These are phyloP conservation scores for Enteromius mattozi DNA, from an alignment of 2,797 vertebrate genomes.

Conservation along the genomic window DNA sequence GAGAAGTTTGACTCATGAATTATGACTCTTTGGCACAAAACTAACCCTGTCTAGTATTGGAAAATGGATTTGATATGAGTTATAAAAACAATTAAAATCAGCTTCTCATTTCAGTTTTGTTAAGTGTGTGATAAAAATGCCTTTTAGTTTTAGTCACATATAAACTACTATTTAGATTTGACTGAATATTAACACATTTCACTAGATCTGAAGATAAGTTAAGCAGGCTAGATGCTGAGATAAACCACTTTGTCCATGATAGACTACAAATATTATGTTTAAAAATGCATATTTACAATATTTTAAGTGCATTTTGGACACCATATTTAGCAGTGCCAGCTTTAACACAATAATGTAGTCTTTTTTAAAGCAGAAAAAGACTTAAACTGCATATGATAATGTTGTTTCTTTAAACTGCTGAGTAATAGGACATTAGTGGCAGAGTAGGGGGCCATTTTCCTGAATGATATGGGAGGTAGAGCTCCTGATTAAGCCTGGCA, in stretches of 20 bases:
- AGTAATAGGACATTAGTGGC: constrained; percentile 17
- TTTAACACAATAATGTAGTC: background rate
- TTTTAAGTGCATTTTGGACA: background rate
- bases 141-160: background rate
- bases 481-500: constrained; percentile 21
- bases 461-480: constrained; percentile 13
- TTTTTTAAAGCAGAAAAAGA: background rate
- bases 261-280: too few species aligned
- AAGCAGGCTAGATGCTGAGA: background rate
- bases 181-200: background rate
- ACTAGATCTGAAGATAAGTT: background rate
- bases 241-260: background rate
- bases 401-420: constrained; percentile 22
- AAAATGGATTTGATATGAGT: background rate
- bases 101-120: background rate
- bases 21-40: background rate
- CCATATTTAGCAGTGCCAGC: background rate
- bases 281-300: background rate
- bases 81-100: background rate
- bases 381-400: constrained; percentile 14
- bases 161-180: background rate
- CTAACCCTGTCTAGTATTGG: background rate
- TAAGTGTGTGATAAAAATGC: background rate
- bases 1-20: background rate
- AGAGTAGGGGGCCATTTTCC: constrained; percentile 2